Base-by-base conservation (phyloP, 1,140 invertebrate genomes). In the Drosophila pallidifrons region DNA sequence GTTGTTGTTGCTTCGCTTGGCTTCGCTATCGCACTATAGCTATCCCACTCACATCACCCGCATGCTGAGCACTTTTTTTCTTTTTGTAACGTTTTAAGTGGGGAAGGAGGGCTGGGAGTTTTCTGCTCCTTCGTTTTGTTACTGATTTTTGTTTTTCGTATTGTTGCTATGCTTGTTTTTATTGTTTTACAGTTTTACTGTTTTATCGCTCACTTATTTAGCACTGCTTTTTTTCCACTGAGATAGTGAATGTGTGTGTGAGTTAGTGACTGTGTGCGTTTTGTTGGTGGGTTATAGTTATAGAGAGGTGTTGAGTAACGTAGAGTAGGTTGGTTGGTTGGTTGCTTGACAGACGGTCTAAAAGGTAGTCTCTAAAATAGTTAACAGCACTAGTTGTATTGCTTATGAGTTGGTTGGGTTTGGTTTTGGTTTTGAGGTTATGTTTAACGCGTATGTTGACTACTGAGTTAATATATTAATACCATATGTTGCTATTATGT, bases 381-480 rank as follows among this genome's bases (percentile, higher is more conserved):
- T 85, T 68, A 89, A 89, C 85, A 89, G 85, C 85, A 81, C 85
- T 81, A 79, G 71, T 71, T 79, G 61, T 88, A 88, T 88, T 88
- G 85, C 85, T 88, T 89, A 78, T 88, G 71, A 16, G 15, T 73
- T 60, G 52, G 64, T 71, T 59, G 71, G 64, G 79, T 82, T 55
- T 60, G 46, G 63, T 77, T 69, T 65, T 11, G n/a, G 15, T 45
- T 60, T 68, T 69, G 60, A 72, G 80, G 77, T 83, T 89, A 74
- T 83, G 77, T 75, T 79, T 61, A 75, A 64, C 20, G 35, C 61
- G 72, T 89, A 76, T 83, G 80, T 73, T 72, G 68, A 82, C 61
- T 82, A 79, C 52, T 46, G 41, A 75, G 57, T 85, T 75, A 65
- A 75, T 83, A 72, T 78, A 88, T 81, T 88, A 88, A 89, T 89